Evolutionary conservation across 2,113 vertebrate species (phyloP), one percentile per base, ranked within the genome.

Genomic region (Thunnus maccoyii): DNA sequence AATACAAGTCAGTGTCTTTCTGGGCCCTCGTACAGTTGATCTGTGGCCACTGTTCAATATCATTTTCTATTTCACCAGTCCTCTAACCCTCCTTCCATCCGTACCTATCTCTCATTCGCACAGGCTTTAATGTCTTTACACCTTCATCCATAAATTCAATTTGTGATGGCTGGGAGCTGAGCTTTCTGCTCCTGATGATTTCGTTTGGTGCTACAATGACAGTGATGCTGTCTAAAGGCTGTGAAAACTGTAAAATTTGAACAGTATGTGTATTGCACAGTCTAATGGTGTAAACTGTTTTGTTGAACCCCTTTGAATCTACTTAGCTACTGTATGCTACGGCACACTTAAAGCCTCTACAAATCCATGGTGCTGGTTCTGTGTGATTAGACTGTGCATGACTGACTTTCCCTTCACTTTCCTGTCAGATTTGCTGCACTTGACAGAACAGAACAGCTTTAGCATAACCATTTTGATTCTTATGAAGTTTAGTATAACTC

Each of bases 121-220:
- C 22, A 78, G 51, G 18, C 62, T 84, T 81, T 80, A 88, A 87
- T 27, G 77, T 84, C 74, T 84, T 79, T 41, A 41, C 36, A 41
- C 36, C 36, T 41, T 10, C 61, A 83, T 84, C 74, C 72, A 86
- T 82, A 73, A 86, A 85, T 84, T 86, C 52, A 64, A 82, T 80
- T 82, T 89, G 84, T 60, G 75, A 48, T 41, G 20, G 73, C 78
- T 36, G 54, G 15, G 36, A 70, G 55, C 52, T n/a, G n/a, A 64
- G 78, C 63, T 84, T 27, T 80, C n/a, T 58, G 65, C 55, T 84
- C 60, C 73, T 51, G 56, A 67, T 65, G 72, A 78, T 82, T 70
- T 46, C 64, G 13, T 80, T 81, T 41, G 5, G n/a, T 3, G 50
- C 70, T 18, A 62, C 20, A 18, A 15, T 7, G 78, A 80, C n/a